These are phyloP conservation scores for Zaprionus inermis DNA, from an alignment of 1,140 invertebrate genomes.

Conservation along the genomic window DNA sequence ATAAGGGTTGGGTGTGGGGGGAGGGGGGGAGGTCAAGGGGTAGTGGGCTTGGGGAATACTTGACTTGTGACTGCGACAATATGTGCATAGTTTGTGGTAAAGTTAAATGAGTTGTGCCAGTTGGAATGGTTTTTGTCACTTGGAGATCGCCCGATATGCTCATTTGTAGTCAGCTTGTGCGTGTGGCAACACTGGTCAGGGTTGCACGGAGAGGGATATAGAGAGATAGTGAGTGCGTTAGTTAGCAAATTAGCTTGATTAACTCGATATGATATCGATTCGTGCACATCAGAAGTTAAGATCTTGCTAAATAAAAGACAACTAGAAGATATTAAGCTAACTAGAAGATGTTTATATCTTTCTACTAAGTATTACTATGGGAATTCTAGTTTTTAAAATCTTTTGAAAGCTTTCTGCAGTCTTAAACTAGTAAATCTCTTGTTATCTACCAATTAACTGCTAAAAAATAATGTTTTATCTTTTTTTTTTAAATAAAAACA, in stretches of 20 bases:
- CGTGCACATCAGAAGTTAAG: no score
- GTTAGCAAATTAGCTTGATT: neutral
- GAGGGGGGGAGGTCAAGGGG: no score
- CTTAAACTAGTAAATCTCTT: no score
- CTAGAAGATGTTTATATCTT: no score
- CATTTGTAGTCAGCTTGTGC: conserved; percentile 23
- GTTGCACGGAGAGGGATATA: neutral
- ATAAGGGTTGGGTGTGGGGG: conserved; percentile 24
- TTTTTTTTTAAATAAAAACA: no score
- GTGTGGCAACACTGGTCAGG: neutral
- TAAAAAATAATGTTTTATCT: no score
- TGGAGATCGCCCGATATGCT: conserved; percentile 9
- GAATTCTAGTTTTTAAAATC: no score
- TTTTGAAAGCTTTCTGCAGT: no score
- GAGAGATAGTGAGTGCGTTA: neutral
- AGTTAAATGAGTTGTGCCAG: conserved; percentile 25
- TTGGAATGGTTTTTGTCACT: conserved; percentile 24
- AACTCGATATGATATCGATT: neutral
- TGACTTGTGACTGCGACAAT: conserved; percentile 1
- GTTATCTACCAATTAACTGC: no score
- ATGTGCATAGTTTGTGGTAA: conserved; percentile 20
- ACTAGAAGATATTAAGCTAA: no score
- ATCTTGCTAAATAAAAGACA: no score
- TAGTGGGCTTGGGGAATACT: neutral
- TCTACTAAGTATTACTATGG: no score